Evolutionary conservation across 2,888 invertebrate genomes (phyloP), one percentile per base, ranked within the genome.

Genomic region (Hemicrepidius hirtus): DNA sequence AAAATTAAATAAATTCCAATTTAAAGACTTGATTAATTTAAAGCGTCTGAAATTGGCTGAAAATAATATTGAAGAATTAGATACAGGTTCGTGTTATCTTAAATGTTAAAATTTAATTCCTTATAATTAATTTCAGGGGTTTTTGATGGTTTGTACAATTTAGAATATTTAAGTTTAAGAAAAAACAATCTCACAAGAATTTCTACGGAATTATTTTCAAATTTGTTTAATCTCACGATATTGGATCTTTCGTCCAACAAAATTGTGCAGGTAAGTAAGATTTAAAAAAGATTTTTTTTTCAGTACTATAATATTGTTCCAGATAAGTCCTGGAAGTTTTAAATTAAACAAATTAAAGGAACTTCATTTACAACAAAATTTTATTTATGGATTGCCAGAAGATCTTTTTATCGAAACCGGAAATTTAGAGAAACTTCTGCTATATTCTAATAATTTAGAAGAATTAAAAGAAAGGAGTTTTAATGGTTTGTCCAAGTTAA

Each of bases 281-380:
- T 53, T 12, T 28, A 53, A 53, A 1, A 59, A 2, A 10, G 1
- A 18, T n/a, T 16, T 10, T 18, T 9, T n/a, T 53, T 13, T 53
- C 12, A 24, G 18, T 12, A 3, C 9, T 21, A 35, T 1, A 28
- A 44, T 4, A 21, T 50, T 66, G 3, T 32, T 73, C 81, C 84
- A 92, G 91, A 82, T 91, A 50, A 85, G 86, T 53, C 87, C 88
- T 0, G 83, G 88, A 7, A 90, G 91, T 81, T 92, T 92, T 73
- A 87, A 88, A 74, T 84, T 92, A 49, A 85, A 83, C 49, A 85
- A 86, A 50, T 84, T 94, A 64, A 88, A 88, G 66, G 92, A 92
- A 80, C 87, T 95, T 50, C 91, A 92, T 82, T 85, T 95, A 59
- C 93, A 91, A 59, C 91, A 92, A 77, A 95, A 95, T 84, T 88